Base-by-base conservation (phyloP, 2,888 invertebrate genomes). In the Polymixis flavicincta region DNA sequence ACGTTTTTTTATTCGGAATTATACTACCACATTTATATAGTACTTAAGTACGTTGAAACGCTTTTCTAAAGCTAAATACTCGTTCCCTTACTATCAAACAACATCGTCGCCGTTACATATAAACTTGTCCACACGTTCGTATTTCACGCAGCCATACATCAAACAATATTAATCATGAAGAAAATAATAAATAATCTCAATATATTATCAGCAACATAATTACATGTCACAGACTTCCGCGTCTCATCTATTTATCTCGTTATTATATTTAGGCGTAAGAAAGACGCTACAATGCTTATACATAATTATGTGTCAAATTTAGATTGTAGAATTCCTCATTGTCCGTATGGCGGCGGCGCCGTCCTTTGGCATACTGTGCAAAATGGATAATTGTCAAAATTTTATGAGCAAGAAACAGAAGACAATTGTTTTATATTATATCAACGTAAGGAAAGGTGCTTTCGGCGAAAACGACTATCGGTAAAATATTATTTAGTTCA, bases 191-290 rank as follows among this genome's bases (percentile, higher is more conserved):
- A 54, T 59, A 70, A 82, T 82, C 76, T 76, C 42, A 65, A 64
- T 82, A 57, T 57, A 32, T 72, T 72, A 78, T 73, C 66, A 57
- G 25, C 17, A 67, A 78, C 59, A 78, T 83, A 81, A 67, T 73
- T 73, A 73, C 52, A 50, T 54, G 71, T 25, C 55, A 13, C 57
- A n/a, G 19, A 67, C 48, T 81, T 73, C 78, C 66, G 57, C 61
- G 65, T 70, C 61, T 48, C 50, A 59, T 55, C 1, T 72, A 42
- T 22, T 71, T 81, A 72, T 66, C 61, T 63, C 37, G 28, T 57
- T 75, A 45, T 13, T 54, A n/a, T 74, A 80, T 64, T 64, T 28
- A 64, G 50, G 32, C 50, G 19, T 45, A 71, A 52, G 45, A 28
- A 37, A 59, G 48, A 22, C 17, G 42, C 19, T 76, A 14, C 45